phyloP scores from a whole-genome alignment of 2,797 vertebrate species.

The Tarsius wallacei region DNA sequence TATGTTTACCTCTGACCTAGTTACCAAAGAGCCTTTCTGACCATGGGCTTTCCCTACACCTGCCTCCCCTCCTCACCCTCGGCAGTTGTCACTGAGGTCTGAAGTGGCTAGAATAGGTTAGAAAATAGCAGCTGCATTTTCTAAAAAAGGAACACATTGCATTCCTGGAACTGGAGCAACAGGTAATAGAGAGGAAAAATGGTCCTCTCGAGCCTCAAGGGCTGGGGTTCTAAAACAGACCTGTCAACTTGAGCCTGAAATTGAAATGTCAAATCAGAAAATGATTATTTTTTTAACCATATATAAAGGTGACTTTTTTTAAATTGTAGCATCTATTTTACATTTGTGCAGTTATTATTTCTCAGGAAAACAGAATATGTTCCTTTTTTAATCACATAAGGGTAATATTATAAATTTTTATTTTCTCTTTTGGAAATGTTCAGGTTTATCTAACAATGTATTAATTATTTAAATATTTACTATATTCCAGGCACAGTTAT shows the following conservation, averaged over 20 bases:
- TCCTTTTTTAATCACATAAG: background rate
- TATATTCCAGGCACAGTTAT: background rate
- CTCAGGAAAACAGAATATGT: background rate
- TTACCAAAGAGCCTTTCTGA: slow-evolving; percentile 27
- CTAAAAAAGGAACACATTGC: slow-evolving; percentile 71
- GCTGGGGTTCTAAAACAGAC: slow-evolving; percentile 32
- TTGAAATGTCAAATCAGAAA: slow-evolving; percentile 47
- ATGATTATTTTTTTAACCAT: background rate
- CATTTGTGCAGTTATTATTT: background rate
- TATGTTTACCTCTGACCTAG: slow-evolving; percentile 49
- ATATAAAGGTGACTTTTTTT: background rate
- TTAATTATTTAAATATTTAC: slow-evolving; percentile 53
- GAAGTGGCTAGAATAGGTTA: slow-evolving; percentile 55
- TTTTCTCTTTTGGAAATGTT: slow-evolving; percentile 43
- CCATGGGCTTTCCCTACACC: background rate
- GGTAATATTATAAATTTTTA: slow-evolving; percentile 8
- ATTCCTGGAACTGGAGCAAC: slow-evolving; percentile 51
- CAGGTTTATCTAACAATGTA: slow-evolving; percentile 27
- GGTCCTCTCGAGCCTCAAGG: slow-evolving; percentile 5
- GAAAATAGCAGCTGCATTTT: slow-evolving; percentile 79
- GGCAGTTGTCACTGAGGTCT: slow-evolving; percentile 53
- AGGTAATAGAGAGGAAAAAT: background rate
- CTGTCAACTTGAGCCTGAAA: slow-evolving; percentile 34
- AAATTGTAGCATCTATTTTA: slow-evolving; percentile 13
- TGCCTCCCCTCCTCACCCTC: background rate